Evolutionary conservation across 2,113 vertebrate species (phyloP).

Genomic region (Morone saxatilis): DNA sequence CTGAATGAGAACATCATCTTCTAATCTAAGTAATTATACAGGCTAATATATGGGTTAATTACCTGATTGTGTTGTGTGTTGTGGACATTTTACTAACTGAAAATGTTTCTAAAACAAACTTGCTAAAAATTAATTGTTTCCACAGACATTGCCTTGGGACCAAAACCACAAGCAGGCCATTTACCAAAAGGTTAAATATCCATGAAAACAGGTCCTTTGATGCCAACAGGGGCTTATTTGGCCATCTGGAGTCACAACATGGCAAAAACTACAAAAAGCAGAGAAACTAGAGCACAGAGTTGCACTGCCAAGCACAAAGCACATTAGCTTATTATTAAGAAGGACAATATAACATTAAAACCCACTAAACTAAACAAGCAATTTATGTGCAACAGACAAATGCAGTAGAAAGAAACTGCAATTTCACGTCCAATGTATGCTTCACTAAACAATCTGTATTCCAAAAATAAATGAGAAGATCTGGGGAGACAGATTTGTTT

Average conservation of each 20-base stretch:
- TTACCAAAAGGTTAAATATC: conserved; percentile 61
- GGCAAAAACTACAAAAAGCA: conserved; percentile 28
- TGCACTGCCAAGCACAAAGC: conserved; percentile 15
- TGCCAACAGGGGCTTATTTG: conserved; percentile 45
- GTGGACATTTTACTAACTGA: not conserved
- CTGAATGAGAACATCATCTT: not conserved
- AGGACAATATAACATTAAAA: not conserved
- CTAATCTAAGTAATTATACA: not conserved
- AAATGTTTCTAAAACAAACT: not conserved
- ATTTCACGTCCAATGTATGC: not conserved
- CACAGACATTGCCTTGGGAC: not conserved
- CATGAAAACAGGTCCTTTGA: conserved; percentile 52
- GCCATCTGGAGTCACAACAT: conserved; percentile 67
- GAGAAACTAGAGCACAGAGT: conserved; percentile 21
- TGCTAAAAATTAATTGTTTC: not conserved
- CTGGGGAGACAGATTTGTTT: conserved; percentile 42
- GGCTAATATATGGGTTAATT: not conserved
- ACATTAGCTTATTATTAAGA: not conserved
- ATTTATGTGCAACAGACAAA: not conserved
- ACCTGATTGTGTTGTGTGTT: not conserved
- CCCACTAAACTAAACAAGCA: not conserved
- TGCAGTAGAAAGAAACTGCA: not conserved
- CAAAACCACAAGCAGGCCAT: conserved; percentile 30
- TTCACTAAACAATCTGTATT: conserved; percentile 19
- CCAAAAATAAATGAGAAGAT: conserved; percentile 35